These are phyloP conservation scores for Agonopterix subpropinquella DNA, from an alignment of 2,888 invertebrate genomes.

Conservation along the genomic window DNA sequence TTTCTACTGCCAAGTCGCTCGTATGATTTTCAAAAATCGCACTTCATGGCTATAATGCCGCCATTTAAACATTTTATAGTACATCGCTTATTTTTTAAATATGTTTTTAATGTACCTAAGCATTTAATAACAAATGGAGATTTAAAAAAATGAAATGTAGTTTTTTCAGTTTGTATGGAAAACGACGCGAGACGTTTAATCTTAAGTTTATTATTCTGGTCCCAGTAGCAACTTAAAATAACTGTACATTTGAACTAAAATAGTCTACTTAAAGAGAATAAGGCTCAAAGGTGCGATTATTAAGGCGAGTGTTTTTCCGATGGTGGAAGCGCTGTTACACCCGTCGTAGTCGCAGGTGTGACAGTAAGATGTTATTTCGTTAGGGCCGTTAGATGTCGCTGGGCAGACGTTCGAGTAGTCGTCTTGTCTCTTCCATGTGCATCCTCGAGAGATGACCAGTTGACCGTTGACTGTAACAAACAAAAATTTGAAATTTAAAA, in stretches of 20 bases:
- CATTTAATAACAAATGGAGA: too few species aligned
- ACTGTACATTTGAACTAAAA: slow-evolving; percentile 9
- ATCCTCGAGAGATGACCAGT: slow-evolving; percentile 72
- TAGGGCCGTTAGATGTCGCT: slow-evolving; percentile 56
- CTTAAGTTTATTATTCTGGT: not conserved
- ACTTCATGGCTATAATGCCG: too few species aligned
- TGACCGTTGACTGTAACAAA: slow-evolving; percentile 68
- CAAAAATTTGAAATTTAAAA: slow-evolving; percentile 1
- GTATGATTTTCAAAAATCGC: too few species aligned
- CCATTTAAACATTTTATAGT: too few species aligned
- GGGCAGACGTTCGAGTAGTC: slow-evolving; percentile 71
- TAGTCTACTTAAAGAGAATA: slow-evolving; percentile 55
- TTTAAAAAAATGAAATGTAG: too few species aligned
- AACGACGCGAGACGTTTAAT: too few species aligned
- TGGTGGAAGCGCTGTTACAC: slow-evolving; percentile 77
- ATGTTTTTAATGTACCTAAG: too few species aligned
- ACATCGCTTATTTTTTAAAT: too few species aligned
- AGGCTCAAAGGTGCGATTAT: slow-evolving; percentile 53
- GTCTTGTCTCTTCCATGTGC: slow-evolving; percentile 75
- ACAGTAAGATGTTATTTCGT: slow-evolving; percentile 76
- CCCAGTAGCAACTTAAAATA: slow-evolving; percentile 3
- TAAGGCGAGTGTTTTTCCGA: slow-evolving; percentile 60
- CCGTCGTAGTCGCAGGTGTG: slow-evolving; percentile 81
- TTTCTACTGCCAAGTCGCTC: too few species aligned
- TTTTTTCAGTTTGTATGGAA: too few species aligned